Conservation (phyloP, 1,140 invertebrate genomes). For the Idris sp. region DNA sequence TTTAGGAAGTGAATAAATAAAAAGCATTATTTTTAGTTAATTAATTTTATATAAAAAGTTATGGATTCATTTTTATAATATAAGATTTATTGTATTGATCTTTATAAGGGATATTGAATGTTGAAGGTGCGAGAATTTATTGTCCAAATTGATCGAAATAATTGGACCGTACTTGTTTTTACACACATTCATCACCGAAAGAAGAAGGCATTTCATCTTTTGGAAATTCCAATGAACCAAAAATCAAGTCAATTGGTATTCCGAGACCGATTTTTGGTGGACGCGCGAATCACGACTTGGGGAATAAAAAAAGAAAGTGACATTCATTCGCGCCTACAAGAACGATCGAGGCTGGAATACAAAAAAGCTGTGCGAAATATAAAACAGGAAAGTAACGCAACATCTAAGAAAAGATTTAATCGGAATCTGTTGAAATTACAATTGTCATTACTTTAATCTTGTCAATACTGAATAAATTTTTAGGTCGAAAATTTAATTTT, state of each 20-base stretch:
- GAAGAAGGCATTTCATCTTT: conserved; percentile 30
- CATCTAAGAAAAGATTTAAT: not conserved
- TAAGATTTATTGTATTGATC: too few relatives aligned
- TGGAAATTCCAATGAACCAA: conserved; percentile 47
- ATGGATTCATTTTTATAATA: too few relatives aligned
- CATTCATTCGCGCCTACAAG: conserved; percentile 60
- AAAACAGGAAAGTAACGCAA: conserved; percentile 38
- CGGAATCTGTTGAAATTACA: too few relatives aligned
- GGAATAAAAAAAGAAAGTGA: conserved; percentile 49
- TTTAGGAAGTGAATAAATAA: too few relatives aligned
- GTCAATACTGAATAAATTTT: too few relatives aligned
- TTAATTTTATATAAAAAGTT: too few relatives aligned
- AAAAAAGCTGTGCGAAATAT: conserved; percentile 60
- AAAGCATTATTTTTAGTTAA: too few relatives aligned
- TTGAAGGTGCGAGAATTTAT: conserved; percentile 17
- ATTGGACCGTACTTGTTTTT: conserved; percentile 32
- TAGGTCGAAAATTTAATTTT: too few relatives aligned
- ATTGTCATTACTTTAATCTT: too few relatives aligned
- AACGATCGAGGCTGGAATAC: conserved; percentile 50
- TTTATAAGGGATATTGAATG: conserved; percentile 2
- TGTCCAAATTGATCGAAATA: conserved; percentile 22
- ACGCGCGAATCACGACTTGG: conserved; percentile 50
- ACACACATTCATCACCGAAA: conserved; percentile 4
- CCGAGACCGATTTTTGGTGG: conserved; percentile 46
- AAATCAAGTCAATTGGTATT: conserved; percentile 58